phyloP scores from a whole-genome alignment of 2,113 vertebrate species.

The Dunckerocampus dactyliophorus region DNA sequence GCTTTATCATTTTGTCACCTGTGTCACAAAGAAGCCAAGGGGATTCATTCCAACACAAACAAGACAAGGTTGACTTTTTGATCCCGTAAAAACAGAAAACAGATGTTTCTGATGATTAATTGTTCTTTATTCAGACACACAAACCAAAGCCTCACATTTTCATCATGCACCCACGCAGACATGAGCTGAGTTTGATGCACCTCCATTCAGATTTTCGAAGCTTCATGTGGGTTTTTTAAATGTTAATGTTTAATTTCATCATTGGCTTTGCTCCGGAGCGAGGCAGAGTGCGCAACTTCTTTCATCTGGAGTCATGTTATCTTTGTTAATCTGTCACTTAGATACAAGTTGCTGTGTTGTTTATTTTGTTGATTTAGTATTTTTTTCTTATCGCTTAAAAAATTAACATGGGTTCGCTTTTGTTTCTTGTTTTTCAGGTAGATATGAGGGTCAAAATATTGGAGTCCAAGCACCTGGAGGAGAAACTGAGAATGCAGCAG shows the following conservation, averaged over 20 bases:
- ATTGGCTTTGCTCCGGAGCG: slow-evolving; percentile 15
- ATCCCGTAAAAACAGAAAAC: slow-evolving; percentile 39
- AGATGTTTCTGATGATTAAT: slow-evolving; percentile 15
- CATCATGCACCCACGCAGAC: neutral
- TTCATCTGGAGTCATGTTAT: slow-evolving; percentile 28
- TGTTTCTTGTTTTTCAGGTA: slow-evolving; percentile 64
- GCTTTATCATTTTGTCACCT: too few species aligned
- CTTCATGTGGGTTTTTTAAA: slow-evolving; percentile 27
- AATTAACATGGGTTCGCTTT: neutral
- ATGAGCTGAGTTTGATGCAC: neutral
- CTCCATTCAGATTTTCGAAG: slow-evolving; percentile 18
- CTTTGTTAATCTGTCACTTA: slow-evolving; percentile 10
- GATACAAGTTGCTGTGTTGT: neutral
- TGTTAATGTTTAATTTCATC: slow-evolving; percentile 47
- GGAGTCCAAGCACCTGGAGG: slow-evolving; percentile 89
- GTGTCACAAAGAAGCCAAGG: neutral
- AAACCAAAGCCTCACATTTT: slow-evolving; percentile 22
- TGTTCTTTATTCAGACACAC: slow-evolving; percentile 3
- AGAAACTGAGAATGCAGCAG: slow-evolving; percentile 88
- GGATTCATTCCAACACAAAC: slow-evolving; percentile 34
- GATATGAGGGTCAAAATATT: slow-evolving; percentile 83
- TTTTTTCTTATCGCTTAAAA: neutral
- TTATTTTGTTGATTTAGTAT: neutral
- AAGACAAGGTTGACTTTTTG: slow-evolving; percentile 37
- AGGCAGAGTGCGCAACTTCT: slow-evolving; percentile 12